Conservation (phyloP, 1,140 invertebrate genomes). For the Papilio machaon region DNA sequence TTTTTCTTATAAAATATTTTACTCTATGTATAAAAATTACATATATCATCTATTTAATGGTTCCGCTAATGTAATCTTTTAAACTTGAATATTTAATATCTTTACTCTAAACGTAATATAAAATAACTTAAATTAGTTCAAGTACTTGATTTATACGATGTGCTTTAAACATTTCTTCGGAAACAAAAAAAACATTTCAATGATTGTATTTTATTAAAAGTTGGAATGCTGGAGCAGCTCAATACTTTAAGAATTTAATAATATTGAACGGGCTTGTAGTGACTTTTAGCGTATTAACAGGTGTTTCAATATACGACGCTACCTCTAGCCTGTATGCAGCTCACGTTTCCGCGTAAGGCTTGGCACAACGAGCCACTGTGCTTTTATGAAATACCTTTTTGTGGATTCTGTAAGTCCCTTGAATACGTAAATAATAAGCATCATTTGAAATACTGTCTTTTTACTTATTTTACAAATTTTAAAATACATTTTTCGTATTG, state of each 20-base stretch:
- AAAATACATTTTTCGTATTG: not conserved
- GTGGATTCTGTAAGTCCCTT: conserved; percentile 23
- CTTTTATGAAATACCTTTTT: conserved; percentile 39
- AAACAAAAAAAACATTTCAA: not conserved
- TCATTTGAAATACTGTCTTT: not conserved
- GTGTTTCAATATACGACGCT: conserved; percentile 34
- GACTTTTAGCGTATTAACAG: conserved; percentile 33
- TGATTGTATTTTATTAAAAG: not conserved
- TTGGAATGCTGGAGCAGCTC: not conserved
- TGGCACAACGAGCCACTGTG: conserved; percentile 22
- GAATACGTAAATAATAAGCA: not conserved
- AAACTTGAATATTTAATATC: no score
- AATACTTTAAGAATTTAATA: conserved; percentile 30
- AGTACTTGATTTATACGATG: not conserved
- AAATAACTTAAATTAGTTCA: no score
- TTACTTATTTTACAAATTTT: not conserved
- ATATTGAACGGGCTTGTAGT: conserved; percentile 17
- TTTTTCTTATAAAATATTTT: not conserved
- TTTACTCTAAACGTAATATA: no score
- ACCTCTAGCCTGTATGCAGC: conserved; percentile 22
- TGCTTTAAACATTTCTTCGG: not conserved
- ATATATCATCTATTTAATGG: no score
- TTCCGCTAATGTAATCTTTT: no score
- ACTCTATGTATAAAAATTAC: no score
- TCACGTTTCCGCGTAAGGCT: conserved; percentile 28